These are phyloP conservation scores for Furcifer pardalis DNA, from an alignment of 2,797 vertebrate genomes.

Conservation along the genomic window DNA sequence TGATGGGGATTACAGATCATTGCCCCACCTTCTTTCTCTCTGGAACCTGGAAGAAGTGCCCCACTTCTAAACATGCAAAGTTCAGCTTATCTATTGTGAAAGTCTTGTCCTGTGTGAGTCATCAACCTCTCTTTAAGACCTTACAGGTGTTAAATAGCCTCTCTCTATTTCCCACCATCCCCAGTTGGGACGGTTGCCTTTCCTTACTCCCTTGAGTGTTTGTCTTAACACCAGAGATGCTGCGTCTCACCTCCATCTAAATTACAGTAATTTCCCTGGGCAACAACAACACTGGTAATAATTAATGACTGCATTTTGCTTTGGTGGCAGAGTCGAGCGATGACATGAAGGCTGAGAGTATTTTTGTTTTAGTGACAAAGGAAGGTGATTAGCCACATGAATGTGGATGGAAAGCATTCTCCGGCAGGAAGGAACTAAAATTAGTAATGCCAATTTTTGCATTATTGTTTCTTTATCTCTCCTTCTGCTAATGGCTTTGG, in stretches of 20 bases:
- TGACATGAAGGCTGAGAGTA: conserved; percentile 65
- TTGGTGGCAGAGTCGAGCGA: conserved; percentile 58
- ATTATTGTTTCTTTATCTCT: conserved; percentile 38
- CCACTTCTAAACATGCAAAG: not conserved
- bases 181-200: not conserved
- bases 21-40: not conserved
- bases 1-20: too few species aligned
- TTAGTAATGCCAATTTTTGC: conserved; percentile 44
- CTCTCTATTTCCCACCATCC: not conserved
- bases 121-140: not conserved
- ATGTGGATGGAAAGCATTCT: conserved; percentile 60
- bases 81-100: not conserved
- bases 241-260: conserved; percentile 62
- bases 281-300: conserved; percentile 64
- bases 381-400: conserved; percentile 64
- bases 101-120: not conserved
- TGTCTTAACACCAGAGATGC: conserved; percentile 18
- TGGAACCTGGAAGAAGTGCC: not conserved
- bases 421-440: conserved; percentile 59
- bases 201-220: conserved; percentile 25
- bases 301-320: conserved; percentile 70
- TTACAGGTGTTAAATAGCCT: too few species aligned
- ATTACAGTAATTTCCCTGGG: conserved; percentile 67
- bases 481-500: conserved; percentile 27
- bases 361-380: conserved; percentile 71